Percentiles rank a stretch among this genome's conserved stretches.
These are phyloP conservation scores for Norana najaformis DNA, from an alignment of 2,888 invertebrate genomes.

Conservation along the genomic window DNA sequence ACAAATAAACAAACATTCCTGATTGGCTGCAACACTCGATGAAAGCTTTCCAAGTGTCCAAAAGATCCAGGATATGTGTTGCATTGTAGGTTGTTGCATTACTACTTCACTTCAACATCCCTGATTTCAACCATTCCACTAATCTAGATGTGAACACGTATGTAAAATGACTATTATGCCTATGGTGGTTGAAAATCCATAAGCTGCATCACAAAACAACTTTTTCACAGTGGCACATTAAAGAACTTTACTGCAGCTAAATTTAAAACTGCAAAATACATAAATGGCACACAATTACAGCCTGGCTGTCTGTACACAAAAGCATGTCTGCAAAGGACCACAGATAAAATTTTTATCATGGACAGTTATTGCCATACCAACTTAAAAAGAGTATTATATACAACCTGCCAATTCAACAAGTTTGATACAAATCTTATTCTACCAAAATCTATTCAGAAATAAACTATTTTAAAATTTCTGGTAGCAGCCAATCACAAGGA, in stretches of 20 bases:
- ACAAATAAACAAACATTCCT: too few relatives aligned
- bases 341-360: not conserved
- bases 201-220: not conserved
- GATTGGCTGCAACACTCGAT: too few relatives aligned
- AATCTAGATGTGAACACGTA: too few relatives aligned
- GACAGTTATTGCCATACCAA: not conserved
- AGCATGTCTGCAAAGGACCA: not conserved
- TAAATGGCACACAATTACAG: too few relatives aligned
- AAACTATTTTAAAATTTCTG: not conserved
- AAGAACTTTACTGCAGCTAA: not conserved
- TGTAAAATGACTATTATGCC: too few relatives aligned
- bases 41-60: too few relatives aligned
- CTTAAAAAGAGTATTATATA: not conserved
- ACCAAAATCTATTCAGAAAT: not conserved
- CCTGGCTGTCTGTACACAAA: too few relatives aligned
- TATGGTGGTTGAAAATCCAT: not conserved
- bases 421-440: not conserved
- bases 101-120: too few relatives aligned
- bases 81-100: too few relatives aligned
- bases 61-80: too few relatives aligned
- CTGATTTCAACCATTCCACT: too few relatives aligned
- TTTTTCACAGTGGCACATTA: not conserved
- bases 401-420: not conserved
- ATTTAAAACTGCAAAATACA: too few relatives aligned
- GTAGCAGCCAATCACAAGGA: not conserved